phyloP scores from a whole-genome alignment of 1,140 invertebrate genomes.

The Drosophila melanica region DNA sequence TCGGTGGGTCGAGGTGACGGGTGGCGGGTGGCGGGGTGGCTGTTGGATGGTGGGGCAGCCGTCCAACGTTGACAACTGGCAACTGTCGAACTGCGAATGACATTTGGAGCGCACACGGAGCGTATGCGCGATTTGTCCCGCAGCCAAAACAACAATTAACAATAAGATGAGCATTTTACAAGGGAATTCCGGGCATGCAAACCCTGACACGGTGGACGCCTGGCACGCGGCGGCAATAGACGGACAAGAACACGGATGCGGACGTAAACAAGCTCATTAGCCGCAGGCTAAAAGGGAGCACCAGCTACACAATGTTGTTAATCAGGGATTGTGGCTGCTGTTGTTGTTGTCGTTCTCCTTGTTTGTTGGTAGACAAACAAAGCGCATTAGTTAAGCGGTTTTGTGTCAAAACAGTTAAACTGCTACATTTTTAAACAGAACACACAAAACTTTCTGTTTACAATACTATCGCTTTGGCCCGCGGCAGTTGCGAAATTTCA shows the following conservation, averaged over 20 bases:
- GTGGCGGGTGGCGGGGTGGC: too few relatives aligned
- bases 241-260: conserved; percentile 23
- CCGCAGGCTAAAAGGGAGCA: conserved; percentile 6
- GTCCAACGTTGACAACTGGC: conserved; percentile 16
- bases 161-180: conserved; percentile 20
- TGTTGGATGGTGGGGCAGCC: background rate
- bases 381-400: conserved; percentile 25
- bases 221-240: background rate
- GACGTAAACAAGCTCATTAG: conserved; percentile 67
- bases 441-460: conserved; percentile 1
- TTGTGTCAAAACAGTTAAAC: conserved; percentile 29
- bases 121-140: conserved; percentile 40
- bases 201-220: background rate
- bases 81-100: conserved; percentile 33
- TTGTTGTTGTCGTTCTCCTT: background rate
- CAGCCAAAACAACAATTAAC: conserved; percentile 41
- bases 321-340: conserved; percentile 30
- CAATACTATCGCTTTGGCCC: background rate
- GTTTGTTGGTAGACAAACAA: background rate
- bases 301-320: conserved; percentile 23
- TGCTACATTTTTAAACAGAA: conserved; percentile 13
- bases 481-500: too few relatives aligned
- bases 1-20: background rate
- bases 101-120: conserved; percentile 26
- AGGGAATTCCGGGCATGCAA: conserved; percentile 5